Conservation (phyloP, 2,113 vertebrate species). For the Herpetotheres cachinnans region DNA sequence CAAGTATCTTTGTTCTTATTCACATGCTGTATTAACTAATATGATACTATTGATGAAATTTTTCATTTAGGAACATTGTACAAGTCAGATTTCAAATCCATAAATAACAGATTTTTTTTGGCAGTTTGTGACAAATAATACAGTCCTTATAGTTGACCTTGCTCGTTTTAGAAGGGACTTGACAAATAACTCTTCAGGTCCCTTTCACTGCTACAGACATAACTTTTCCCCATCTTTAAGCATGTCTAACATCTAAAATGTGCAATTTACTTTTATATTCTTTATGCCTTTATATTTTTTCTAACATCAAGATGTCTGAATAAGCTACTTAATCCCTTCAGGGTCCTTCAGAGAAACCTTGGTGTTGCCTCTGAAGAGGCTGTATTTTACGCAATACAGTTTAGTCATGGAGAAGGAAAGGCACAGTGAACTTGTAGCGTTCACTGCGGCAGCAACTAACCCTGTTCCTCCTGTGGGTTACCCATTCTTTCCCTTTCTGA, state of each 20-base stretch:
- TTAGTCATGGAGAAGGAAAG: background rate
- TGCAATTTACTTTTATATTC: background rate
- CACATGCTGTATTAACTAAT: background rate
- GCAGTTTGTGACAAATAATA: background rate
- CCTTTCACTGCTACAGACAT: background rate
- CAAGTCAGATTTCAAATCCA: background rate
- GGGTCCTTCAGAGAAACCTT: conserved; percentile 12
- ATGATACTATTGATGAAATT: background rate
- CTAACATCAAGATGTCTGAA: background rate
- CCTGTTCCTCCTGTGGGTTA: background rate
- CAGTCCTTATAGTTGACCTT: background rate
- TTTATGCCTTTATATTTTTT: background rate
- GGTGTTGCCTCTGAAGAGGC: background rate
- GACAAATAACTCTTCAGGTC: background rate
- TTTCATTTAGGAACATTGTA: background rate
- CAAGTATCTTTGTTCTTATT: background rate
- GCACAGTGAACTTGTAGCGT: background rate
- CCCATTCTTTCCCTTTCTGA: background rate
- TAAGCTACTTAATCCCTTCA: background rate
- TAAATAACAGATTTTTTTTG: background rate
- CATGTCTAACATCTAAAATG: background rate
- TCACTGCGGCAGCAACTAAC: background rate
- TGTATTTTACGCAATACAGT: background rate
- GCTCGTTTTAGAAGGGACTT: background rate
- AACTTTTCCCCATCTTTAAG: background rate